Percentiles rank a stretch among this genome's conserved stretches.
phyloP scores from a whole-genome alignment of 1,140 invertebrate genomes.

The Diorhabda elongata region DNA sequence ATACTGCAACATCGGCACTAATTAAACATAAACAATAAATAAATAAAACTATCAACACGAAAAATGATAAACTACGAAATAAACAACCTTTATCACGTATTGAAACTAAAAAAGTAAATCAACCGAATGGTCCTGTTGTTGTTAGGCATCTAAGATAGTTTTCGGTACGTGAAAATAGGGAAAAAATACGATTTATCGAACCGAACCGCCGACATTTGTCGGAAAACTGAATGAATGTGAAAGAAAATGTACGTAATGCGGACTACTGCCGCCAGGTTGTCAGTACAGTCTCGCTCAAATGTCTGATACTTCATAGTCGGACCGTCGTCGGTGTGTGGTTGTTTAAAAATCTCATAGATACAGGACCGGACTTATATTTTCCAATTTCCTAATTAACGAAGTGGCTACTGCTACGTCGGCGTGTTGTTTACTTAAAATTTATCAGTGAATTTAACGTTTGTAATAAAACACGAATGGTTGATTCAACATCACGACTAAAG shows the following conservation, averaged over 20 bases:
- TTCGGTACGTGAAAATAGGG: background rate
- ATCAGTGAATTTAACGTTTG: too few relatives aligned
- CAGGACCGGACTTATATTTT: background rate
- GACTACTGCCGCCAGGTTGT: constrained; percentile 36
- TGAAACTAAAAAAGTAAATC: background rate
- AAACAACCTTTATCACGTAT: background rate
- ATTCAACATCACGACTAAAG: too few relatives aligned
- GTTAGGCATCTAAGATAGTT: background rate
- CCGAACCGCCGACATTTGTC: background rate
- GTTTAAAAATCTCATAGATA: constrained; percentile 14
- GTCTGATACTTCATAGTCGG: constrained; percentile 9
- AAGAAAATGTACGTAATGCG: constrained; percentile 34
- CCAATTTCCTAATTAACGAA: too few relatives aligned
- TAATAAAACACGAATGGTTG: too few relatives aligned
- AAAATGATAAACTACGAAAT: background rate
- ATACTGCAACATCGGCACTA: constrained; percentile 48
- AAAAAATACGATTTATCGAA: background rate
- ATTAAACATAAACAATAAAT: too few relatives aligned
- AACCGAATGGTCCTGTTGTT: background rate
- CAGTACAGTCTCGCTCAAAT: constrained; percentile 24
- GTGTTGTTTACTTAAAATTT: too few relatives aligned
- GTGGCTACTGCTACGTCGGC: too few relatives aligned
- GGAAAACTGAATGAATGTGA: constrained; percentile 15
- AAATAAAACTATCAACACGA: background rate
- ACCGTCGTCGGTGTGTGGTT: constrained; percentile 6